These are phyloP conservation scores for Excalfactoria chinensis DNA, from an alignment of 2,113 vertebrate genomes.

Conservation along the genomic window DNA sequence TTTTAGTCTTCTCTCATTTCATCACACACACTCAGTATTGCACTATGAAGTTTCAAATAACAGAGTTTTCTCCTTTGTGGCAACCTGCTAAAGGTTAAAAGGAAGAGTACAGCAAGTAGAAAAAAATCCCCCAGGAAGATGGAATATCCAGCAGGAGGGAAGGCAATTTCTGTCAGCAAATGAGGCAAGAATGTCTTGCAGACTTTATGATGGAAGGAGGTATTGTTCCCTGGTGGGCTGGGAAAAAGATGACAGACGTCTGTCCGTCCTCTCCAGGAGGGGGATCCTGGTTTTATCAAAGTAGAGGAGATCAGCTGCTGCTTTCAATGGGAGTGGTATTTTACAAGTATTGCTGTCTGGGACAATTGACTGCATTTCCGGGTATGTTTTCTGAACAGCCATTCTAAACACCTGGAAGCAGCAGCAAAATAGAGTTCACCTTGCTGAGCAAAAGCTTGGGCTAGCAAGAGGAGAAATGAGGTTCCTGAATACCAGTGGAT, in stretches of 20 bases:
- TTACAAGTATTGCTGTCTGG: not conserved
- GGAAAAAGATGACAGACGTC: not conserved
- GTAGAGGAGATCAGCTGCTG: not conserved
- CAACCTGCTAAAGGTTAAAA: conserved; percentile 52
- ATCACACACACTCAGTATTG: not conserved
- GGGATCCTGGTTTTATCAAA: not conserved
- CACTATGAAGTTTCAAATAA: not conserved
- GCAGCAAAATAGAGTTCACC: not conserved
- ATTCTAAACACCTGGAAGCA: not conserved
- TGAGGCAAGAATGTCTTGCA: not conserved
- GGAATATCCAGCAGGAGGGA: not conserved
- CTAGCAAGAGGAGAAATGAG: not conserved
- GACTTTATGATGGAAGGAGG: not conserved
- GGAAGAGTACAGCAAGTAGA: not conserved
- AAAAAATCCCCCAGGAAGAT: conserved; percentile 8
- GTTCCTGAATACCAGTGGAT: not conserved
- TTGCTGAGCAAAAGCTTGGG: not conserved
- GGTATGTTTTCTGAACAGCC: not conserved
- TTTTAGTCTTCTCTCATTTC: conserved; percentile 2
- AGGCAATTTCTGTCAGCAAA: conserved; percentile 13
- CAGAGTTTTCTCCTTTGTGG: conserved; percentile 39
- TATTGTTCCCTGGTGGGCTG: not conserved
- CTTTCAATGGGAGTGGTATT: not conserved
- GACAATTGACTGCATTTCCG: not conserved
- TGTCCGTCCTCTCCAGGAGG: not conserved